These are phyloP conservation scores for Solea senegalensis DNA, from an alignment of 2,113 vertebrate genomes.

Conservation along the genomic window DNA sequence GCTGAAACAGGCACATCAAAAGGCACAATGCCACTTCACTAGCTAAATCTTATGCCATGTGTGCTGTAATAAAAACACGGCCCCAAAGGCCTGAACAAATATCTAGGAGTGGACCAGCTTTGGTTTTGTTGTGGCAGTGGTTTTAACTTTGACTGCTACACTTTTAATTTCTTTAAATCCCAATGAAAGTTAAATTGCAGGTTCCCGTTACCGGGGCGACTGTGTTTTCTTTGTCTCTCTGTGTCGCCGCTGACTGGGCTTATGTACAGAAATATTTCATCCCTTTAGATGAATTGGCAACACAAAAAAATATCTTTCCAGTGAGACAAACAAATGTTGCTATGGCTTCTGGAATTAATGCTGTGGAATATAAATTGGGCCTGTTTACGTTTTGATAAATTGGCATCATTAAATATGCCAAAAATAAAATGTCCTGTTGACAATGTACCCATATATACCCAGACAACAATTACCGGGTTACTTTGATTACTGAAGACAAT, in stretches of 20 bases:
- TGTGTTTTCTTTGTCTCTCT: background rate
- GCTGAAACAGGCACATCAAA: background rate
- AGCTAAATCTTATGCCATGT: background rate
- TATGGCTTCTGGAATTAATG: too few species aligned
- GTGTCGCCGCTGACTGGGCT: too few species aligned
- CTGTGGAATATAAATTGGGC: background rate
- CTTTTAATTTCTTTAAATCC: conserved; percentile 6
- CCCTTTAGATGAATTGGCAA: background rate
- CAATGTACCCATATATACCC: background rate
- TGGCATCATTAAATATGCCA: background rate
- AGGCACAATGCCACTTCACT: background rate
- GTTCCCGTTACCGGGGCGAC: background rate
- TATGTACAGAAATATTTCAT: background rate
- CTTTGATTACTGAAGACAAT: background rate
- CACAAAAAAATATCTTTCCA: too few species aligned
- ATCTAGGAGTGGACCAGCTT: conserved; percentile 2
- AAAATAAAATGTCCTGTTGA: background rate
- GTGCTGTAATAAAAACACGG: background rate
- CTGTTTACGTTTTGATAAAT: background rate
- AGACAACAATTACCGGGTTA: background rate
- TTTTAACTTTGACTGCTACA: background rate
- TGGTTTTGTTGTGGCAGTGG: conserved; percentile 26
- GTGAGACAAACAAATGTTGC: too few species aligned
- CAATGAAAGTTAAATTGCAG: conserved; percentile 20
- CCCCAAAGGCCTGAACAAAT: background rate